Evolutionary conservation across 2,888 invertebrate species (phyloP), one percentile per base, ranked within the genome.

Genomic region (Phania funesta): DNA sequence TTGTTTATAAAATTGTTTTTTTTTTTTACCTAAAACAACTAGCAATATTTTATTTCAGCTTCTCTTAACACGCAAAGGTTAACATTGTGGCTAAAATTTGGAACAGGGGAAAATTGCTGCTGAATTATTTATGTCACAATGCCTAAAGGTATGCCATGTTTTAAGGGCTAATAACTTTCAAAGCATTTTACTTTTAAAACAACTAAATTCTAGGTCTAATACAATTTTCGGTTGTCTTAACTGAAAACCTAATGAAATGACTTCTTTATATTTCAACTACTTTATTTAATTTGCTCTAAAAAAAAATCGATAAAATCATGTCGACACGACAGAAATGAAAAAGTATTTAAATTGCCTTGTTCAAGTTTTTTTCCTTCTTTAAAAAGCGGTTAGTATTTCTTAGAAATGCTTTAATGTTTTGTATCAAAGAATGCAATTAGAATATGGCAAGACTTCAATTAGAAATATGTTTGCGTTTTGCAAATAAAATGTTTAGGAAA

Each of bases 1-100:
- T 26, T n/a, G 3, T 24, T 1, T 52, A 11, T 67, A 52, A 11
- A 18, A 44, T 5, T 35, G 35, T 35, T 35, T 35, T 9, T 52
- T 29, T 13, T 29, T 41, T 41, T 26, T 52, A n/a, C n/a, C n/a
- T n/a, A n/a, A n/a, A n/a, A n/a, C n/a, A n/a, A n/a, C n/a, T n/a
- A n/a, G n/a, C n/a, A n/a, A n/a, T 54, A 29, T 9, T 38, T 32
- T 64, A 24, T 22, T 20, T 5, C 13, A 16, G n/a, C 48, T 67
- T 26, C 24, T 65, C 9, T 20, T 24, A 65, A 67, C 80, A 80
- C 80, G 80, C 80, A 76, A 80, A 71, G 65, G 52, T 54, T 65
- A 76, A 75, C 50, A 75, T 56, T 54, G 41, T 20, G 18, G 8
- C 1, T 29, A 13, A 9, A 7, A 9, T 22, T 2, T 13, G 1